Percentiles rank a stretch among this genome's conserved stretches.
phyloP scores from a whole-genome alignment of 2,797 vertebrate species.

The Allobates femoralis region DNA sequence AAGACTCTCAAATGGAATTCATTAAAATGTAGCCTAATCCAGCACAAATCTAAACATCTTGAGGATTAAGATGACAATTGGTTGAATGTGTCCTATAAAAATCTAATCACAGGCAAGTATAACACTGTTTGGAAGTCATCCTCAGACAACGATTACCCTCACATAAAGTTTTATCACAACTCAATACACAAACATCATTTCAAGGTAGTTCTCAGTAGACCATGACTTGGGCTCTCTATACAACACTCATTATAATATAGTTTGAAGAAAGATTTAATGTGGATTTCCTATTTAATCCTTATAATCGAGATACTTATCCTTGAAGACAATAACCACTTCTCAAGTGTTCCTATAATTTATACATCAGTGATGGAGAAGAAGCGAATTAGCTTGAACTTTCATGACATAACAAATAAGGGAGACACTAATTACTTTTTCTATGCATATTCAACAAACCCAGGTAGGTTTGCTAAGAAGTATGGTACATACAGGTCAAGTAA shows the following conservation, averaged over 20 bases:
- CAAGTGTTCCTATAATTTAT: conserved; percentile 82
- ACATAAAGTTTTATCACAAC: conserved; percentile 70
- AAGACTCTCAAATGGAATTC: conserved; percentile 37
- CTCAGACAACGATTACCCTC: conserved; percentile 63
- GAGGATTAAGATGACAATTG: conserved; percentile 42
- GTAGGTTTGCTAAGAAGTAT: conserved; percentile 49
- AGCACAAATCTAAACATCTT: conserved; percentile 42
- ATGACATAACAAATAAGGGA: conserved; percentile 52
- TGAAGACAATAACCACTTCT: conserved; percentile 79
- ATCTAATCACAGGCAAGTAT: conserved; percentile 68
- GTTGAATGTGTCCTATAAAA: conserved; percentile 68
- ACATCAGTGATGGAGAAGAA: conserved; percentile 76
- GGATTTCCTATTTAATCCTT: conserved; percentile 70
- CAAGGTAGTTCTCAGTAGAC: conserved; percentile 64
- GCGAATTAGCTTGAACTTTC: conserved; percentile 68
- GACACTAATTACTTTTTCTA: conserved; percentile 58
- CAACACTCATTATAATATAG: conserved; percentile 75
- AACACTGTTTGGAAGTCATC: conserved; percentile 32
- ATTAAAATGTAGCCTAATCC: conserved; percentile 43
- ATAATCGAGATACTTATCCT: conserved; percentile 82
- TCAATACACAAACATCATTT: conserved; percentile 60
- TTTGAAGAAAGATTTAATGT: conserved; percentile 78
- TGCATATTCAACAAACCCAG: conserved; percentile 57
- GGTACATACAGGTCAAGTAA: conserved; percentile 42
- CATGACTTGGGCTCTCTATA: conserved; percentile 58